Base-by-base conservation (phyloP, 2,113 vertebrate species). In the Monopterus albus region DNA sequence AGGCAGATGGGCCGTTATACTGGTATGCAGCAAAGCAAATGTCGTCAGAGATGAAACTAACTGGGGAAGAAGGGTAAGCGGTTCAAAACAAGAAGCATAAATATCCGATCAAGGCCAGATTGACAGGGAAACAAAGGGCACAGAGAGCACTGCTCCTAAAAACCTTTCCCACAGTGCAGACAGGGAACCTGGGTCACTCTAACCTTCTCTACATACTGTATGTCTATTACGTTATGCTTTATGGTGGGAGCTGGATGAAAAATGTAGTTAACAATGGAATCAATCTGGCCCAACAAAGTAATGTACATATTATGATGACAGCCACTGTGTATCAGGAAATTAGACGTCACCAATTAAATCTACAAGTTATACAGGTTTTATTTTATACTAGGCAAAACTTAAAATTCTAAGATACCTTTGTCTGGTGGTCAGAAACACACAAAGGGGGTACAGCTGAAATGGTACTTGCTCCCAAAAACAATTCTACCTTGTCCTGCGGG, bases 51-150 rank as follows among this genome's bases (percentile, higher is more conserved):
- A 70, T 55, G 77, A 79, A 74, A 81, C 71, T 53, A 38, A 75
- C 67, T 45, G 62, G 82, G 83, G 87, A 73, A 86, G 82, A 88
- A 64, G 80, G 89, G 88, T 91, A 75, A 90, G 75, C 64, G 89
- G 90, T 85, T 92, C 91, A 91, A 64, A 66, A 18, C n/a, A 83
- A 80, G 86, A 88, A 92, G 87, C 89, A 91, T 90, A 92, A 92
- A 94, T 92, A 93, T 91, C 91, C 90, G 76, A 91, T 91, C 74
- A 79, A 81, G 84, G 84, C 73, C 79, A 75, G 87, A 92, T 85
- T 91, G 92, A 92, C 91, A 92, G 72, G 79, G 62, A 78, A 92
- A 93, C 91, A 92, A 92, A 92, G 65, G 84, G 50, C 59, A 65
- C 72, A 64, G 61, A 63, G 33, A 74, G 67, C 75, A 68, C 45